Base-by-base conservation (phyloP, 2,888 invertebrate genomes). In the Cylindroiulus punctatus region DNA sequence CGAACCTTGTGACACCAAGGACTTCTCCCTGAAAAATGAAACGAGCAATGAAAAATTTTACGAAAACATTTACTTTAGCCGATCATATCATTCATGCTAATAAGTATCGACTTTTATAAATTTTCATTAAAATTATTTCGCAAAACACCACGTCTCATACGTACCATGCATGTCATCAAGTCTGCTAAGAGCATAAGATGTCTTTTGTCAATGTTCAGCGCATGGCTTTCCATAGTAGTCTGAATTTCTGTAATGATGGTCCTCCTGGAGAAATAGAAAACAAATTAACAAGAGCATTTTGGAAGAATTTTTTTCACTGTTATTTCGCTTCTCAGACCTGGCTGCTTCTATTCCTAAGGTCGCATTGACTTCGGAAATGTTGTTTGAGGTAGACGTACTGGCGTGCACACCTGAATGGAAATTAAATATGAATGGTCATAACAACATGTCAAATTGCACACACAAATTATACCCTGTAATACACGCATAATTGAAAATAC, bases 291-390 rank as follows among this genome's bases (percentile, higher is more conserved):
- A n/a, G 44, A 52, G n/a, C n/a, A 42, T 76, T 85, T 82, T 85
- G 30, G 19, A 26, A 30, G 36, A 10, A 44, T 44, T 36, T 36
- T 36, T 7, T 5, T 65, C 26, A 30, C 40, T 42, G 36, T 26
- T 14, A 2, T 14, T 30, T 30, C 10, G 30, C 10, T n/a, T n/a
- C n/a, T n/a, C 36, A 36, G 36, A 93, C 93, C 94, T 92, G 2
- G 99, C 99, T 22, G 99, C 99, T 92, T 99, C 99, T 89, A 99
- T 98, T 86, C 99, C 99, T 30, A 99, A 92, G 0, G 97, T 97
- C 88, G 94, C 90, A 86, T 88, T 89, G 22, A 94, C 97, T 92
- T 99, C 98, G 88, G 95, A 94, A 36, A 97, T 98, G 90, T 98
- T 98, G 91, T 99, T 99, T 4, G 98, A 98, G 0, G 94, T 93